Evolutionary conservation across 2,113 vertebrate species (phyloP), one percentile per base, ranked within the genome.

Genomic region (Pagrus major): DNA sequence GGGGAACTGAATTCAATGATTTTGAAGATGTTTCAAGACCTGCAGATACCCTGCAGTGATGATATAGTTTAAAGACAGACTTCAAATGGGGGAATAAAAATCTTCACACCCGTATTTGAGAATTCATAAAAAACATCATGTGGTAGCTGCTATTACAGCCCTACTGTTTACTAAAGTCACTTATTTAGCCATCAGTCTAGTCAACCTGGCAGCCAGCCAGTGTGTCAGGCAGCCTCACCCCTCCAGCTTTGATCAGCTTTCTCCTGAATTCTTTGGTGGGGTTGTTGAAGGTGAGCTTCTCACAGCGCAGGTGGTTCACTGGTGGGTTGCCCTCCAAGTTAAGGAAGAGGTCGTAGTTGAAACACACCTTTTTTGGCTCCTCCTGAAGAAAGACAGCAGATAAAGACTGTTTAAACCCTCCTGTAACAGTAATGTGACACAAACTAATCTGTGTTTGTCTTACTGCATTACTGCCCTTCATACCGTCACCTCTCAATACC

Each of bases 281-380:
- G 92, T 99, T 99, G 94, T 99, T 99, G 91, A 99, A 99, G 84
- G 98, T 99, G 85, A 99, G 96, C 72, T 99, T 99, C 95, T 99
- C 98, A 31, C 98, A 99, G 84, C 98, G 98, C 65, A 99, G 95
- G 88, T 99, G 98, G 94, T 99, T 99, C 80, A 99, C 98, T 0
- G 98, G 98, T 0, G 98, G 98, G 88, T 99, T 99, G 29, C 98
- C 98, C 93, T 99, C 98, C 94, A 99, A 90, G 88, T 99, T 99
- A 70, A 99, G 95, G 91, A 99, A 99, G 37, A 99, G 95, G 95
- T 99, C 98, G 0, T 99, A 99, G 15, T 97, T 98, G 89, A 99
- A 99, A 86, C 95, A 98, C 58, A 99, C 98, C 87, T 95, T 99
- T 90, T 98, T 97, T 0, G 98, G 98, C 89, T 99, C 97, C 95